phyloP scores from a whole-genome alignment of 1,140 invertebrate genomes.

The Heliothis virescens region DNA sequence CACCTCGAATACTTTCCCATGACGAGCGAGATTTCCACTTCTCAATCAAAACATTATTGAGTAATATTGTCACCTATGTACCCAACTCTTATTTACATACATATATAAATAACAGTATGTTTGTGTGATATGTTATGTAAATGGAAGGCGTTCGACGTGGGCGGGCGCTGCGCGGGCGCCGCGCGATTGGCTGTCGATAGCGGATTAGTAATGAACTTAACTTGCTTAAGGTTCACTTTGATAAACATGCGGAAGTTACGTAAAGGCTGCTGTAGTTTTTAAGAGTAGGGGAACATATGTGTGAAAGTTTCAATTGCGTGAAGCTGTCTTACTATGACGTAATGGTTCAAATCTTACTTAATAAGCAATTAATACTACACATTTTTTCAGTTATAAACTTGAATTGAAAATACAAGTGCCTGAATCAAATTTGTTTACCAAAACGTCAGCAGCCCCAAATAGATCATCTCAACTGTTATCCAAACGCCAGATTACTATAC shows the following conservation, averaged over 20 bases:
- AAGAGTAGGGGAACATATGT: neutral
- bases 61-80: neutral
- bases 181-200: slow-evolving; percentile 4
- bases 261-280: neutral
- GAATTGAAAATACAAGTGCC: too few relatives aligned
- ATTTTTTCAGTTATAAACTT: too few relatives aligned
- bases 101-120: neutral
- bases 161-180: neutral
- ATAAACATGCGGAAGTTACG: neutral
- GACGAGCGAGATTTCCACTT: neutral
- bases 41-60: neutral
- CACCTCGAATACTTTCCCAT: neutral
- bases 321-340: too few relatives aligned
- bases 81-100: neutral
- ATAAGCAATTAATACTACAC: too few relatives aligned
- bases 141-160: slow-evolving; percentile 27
- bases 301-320: neutral
- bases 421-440: too few relatives aligned
- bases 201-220: slow-evolving; percentile 5
- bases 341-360: too few relatives aligned
- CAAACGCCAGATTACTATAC: too few relatives aligned
- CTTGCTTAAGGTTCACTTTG: slow-evolving; percentile 4
- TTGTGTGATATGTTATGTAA: slow-evolving; percentile 26
- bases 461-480: too few relatives aligned
- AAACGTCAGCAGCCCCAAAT: too few relatives aligned